These are phyloP conservation scores for Adrianichthys oophorus DNA, from an alignment of 2,797 vertebrate species.

Conservation along the genomic window DNA sequence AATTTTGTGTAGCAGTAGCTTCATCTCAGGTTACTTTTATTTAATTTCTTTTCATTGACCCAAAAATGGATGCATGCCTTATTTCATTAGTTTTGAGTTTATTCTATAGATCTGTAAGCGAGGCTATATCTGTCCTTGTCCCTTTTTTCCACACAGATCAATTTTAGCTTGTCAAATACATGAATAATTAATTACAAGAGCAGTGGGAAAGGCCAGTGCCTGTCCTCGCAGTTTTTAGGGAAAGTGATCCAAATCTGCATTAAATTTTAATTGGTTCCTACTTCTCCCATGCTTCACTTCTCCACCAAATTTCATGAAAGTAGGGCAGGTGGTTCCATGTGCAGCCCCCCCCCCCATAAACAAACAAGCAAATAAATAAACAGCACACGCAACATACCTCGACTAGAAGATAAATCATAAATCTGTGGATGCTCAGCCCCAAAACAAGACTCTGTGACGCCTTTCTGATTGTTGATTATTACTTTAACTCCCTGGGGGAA, in stretches of 20 bases:
- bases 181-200: neutral
- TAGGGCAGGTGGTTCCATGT: constrained; percentile 1
- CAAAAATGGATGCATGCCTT: no score
- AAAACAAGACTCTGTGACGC: constrained; percentile 7
- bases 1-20: no score
- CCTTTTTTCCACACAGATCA: no score
- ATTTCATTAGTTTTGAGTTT: no score
- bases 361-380: constrained; percentile 5
- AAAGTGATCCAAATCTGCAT: neutral
- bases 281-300: neutral
- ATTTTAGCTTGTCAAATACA: neutral
- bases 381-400: neutral
- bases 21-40: no score
- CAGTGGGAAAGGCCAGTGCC: neutral
- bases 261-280: constrained; percentile 8
- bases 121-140: no score
- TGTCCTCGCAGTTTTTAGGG: constrained; percentile 1
- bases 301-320: constrained; percentile 10
- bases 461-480: constrained; percentile 15
- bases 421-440: constrained; percentile 17
- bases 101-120: no score
- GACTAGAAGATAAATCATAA: constrained; percentile 8
- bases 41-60: no score
- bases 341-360: constrained; percentile 1
- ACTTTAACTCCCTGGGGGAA: constrained; percentile 9